Percentiles rank a stretch among this genome's conserved stretches.
These are phyloP conservation scores for Alitta virens DNA, from an alignment of 2,888 invertebrate species.

Conservation along the genomic window DNA sequence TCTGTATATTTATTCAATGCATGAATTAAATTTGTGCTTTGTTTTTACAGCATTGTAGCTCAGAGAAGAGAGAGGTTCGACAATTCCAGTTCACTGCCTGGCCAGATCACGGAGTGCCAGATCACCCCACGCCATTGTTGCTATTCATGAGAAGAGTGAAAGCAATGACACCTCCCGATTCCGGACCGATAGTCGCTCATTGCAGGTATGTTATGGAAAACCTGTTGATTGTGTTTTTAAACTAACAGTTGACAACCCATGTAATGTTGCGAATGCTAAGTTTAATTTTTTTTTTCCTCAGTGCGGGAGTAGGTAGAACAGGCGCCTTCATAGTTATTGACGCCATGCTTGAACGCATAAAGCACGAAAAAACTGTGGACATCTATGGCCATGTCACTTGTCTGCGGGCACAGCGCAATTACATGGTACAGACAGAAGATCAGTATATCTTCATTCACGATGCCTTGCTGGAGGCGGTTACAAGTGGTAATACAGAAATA, in stretches of 20 bases:
- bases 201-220: conserved; percentile 69
- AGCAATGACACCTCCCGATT: conserved; percentile 71
- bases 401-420: conserved; percentile 94
- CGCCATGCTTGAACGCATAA: conserved; percentile 95
- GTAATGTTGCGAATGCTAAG: too few species aligned
- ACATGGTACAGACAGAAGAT: conserved; percentile 97
- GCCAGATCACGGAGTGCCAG: conserved; percentile 99
- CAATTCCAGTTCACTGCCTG: conserved; percentile 99
- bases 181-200: conserved; percentile 92
- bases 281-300: conserved; percentile 45
- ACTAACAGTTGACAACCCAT: too few species aligned
- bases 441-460: conserved; percentile 99
- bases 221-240: too few species aligned
- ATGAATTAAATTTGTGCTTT: not conserved
- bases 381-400: conserved; percentile 99
- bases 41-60: conserved; percentile 48
- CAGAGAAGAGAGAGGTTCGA: conserved; percentile 81
- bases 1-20: too few species aligned
- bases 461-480: conserved; percentile 91
- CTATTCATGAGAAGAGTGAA: conserved; percentile 94
- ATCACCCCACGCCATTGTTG: conserved; percentile 96
- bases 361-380: conserved; percentile 96
- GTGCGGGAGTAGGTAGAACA: conserved; percentile 68
- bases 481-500: conserved; percentile 94
- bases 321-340: conserved; percentile 79